These are phyloP conservation scores for Tuberolachnus salignus DNA, from an alignment of 2,888 invertebrate species.

Conservation along the genomic window DNA sequence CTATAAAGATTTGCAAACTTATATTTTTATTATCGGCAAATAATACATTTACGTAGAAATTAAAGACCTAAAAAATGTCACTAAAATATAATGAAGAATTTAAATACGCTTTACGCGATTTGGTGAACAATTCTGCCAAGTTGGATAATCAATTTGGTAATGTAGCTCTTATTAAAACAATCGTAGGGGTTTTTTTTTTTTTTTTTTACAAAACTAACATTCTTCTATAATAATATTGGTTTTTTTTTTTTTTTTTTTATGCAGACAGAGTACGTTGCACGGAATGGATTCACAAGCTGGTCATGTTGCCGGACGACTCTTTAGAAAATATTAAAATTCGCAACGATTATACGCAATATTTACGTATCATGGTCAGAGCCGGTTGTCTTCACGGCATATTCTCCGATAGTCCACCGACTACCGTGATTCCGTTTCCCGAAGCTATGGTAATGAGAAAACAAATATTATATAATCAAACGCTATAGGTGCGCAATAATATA, in stretches of 20 bases:
- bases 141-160: slow-evolving; percentile 41
- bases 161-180: background rate
- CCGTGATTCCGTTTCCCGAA: slow-evolving; percentile 64
- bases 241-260: background rate
- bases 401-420: slow-evolving; percentile 64
- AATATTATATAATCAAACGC: background rate
- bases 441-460: slow-evolving; percentile 62
- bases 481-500: no score
- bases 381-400: slow-evolving; percentile 65
- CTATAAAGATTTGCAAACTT: background rate
- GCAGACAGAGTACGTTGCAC: slow-evolving; percentile 66
- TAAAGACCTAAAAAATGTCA: slow-evolving; percentile 58
- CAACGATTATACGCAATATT: slow-evolving; percentile 66
- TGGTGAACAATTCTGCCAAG: slow-evolving; percentile 55
- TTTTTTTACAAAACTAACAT: background rate
- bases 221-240: background rate
- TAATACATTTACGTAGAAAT: background rate
- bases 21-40: no score
- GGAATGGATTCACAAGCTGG: slow-evolving; percentile 66
- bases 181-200: background rate
- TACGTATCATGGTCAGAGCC: slow-evolving; percentile 65
- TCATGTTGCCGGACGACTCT: slow-evolving; percentile 63
- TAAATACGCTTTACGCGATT: slow-evolving; percentile 61
- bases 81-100: slow-evolving; percentile 61
- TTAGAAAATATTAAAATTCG: slow-evolving; percentile 64